Evolutionary conservation across 2,113 vertebrate genomes (phyloP).

Genomic region (Callopanchax toddi): DNA sequence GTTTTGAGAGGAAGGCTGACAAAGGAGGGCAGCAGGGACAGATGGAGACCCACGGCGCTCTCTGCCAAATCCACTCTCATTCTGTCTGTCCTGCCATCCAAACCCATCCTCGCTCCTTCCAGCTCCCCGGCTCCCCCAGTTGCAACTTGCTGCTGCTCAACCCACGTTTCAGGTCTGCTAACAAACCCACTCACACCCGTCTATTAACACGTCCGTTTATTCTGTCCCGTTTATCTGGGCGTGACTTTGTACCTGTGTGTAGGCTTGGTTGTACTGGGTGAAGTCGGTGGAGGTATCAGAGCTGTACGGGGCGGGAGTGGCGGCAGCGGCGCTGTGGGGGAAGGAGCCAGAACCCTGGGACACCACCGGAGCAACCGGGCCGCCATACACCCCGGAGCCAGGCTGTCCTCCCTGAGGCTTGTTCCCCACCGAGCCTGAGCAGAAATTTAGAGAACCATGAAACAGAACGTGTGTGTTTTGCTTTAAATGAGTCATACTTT

Average conservation of each 20-base stretch:
- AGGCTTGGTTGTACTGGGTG: constrained; percentile 84
- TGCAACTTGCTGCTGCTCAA: constrained; percentile 37
- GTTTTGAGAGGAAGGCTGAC: constrained; percentile 40
- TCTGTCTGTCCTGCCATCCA: too few relatives aligned
- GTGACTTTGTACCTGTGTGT: constrained; percentile 75
- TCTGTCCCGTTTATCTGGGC: background rate
- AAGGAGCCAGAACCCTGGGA: constrained; percentile 80
- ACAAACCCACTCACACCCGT: constrained; percentile 1
- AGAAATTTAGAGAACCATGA: background rate
- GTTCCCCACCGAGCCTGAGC: constrained; percentile 77
- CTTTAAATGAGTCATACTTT: too few relatives aligned
- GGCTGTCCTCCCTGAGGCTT: constrained; percentile 79
- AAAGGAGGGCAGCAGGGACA: constrained; percentile 50
- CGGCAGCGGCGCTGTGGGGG: constrained; percentile 57
- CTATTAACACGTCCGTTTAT: background rate
- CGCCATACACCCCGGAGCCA: constrained; percentile 74
- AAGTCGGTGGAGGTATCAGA: constrained; percentile 83
- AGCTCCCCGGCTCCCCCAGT: constrained; percentile 29
- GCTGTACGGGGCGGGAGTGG: constrained; percentile 75
- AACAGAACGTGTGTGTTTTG: background rate
- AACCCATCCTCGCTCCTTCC: too few relatives aligned
- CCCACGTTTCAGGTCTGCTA: constrained; percentile 23
- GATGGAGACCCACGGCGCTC: constrained; percentile 66
- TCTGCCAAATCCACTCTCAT: constrained; percentile 45
- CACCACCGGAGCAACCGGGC: constrained; percentile 74